Evolutionary conservation across 2,113 vertebrate species (phyloP), one percentile per base, ranked within the genome.

Genomic region (Talpa occidentalis): DNA sequence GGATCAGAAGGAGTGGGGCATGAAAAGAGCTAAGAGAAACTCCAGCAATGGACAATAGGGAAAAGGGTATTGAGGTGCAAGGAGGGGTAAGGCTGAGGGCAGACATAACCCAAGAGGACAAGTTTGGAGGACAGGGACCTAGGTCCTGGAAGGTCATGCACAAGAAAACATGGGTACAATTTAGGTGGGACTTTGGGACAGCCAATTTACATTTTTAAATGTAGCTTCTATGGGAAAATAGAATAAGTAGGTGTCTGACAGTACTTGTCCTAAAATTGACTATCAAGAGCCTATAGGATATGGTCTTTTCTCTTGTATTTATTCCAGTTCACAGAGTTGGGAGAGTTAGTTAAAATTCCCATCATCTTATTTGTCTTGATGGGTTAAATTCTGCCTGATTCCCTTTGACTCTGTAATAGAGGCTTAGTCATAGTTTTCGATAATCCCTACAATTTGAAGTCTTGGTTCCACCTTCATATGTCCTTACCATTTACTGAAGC

Each of bases 371-470:
- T 78, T 87, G 64, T 19, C 42, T 30, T 77, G 79, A 83, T 83
- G 44, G 47, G 47, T 85, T 84, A 78, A 69, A 73, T 94, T 93
- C 94, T 60, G 28, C 49, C 85, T 62, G 60, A 85, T 79, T 90
- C 42, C 76, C 52, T 64, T 82, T 74, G 67, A n/a, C 67, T 35
- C 70, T 37, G 62, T 7, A 83, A 64, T 26, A 73, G 40, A 96
- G 69, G 37, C 12, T 94, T 90, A 83, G 59, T 90, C 76, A 94
- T 16, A 26, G 62, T 79, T 93, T 70, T 21, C 30, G 30, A 78
- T 94, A 79, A 94, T 85, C 74, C 49, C 28, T 73, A 56, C 89
- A 78, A 56, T 24, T 42, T 93, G 30, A 92, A 54, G 24, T 77
- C 72, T 96, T 72, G 22, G n/a, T 83, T 91, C 56, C 19, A 67